These are phyloP conservation scores for Trachelus troglodyta DNA, from an alignment of 2,888 invertebrate species.

Conservation along the genomic window DNA sequence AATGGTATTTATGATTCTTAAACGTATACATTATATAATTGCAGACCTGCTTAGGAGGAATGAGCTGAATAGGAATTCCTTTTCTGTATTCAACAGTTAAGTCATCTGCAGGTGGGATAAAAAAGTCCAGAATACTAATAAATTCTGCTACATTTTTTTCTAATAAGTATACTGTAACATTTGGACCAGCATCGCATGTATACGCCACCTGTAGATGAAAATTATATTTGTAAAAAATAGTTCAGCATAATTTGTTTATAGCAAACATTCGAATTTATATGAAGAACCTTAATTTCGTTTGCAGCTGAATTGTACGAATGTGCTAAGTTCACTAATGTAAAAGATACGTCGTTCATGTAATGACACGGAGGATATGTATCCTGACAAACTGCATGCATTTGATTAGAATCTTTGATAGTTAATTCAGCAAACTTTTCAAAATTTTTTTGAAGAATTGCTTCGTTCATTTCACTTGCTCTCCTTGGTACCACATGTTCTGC, in stretches of 20 bases:
- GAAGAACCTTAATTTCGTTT: slow-evolving; percentile 72
- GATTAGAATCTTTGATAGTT: slow-evolving; percentile 98
- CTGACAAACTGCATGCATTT: slow-evolving; percentile 92
- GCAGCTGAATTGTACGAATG: slow-evolving; percentile 83
- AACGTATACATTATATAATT: slow-evolving; percentile 31
- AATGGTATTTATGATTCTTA: slow-evolving; percentile 16
- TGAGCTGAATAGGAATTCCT: slow-evolving; percentile 68
- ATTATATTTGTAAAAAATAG: slow-evolving; percentile 2
- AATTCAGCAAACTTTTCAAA: slow-evolving; percentile 90
- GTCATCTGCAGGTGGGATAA: slow-evolving; percentile 74
- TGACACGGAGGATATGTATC: slow-evolving; percentile 95
- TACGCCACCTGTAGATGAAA: slow-evolving; percentile 79
- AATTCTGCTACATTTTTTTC: slow-evolving; percentile 80
- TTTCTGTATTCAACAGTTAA: slow-evolving; percentile 68
- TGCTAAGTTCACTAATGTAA: slow-evolving; percentile 81
- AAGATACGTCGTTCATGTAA: slow-evolving; percentile 92
- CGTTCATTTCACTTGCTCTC: slow-evolving; percentile 73
- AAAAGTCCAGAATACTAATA: slow-evolving; percentile 75
- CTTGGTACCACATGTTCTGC: slow-evolving; percentile 79
- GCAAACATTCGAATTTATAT: not conserved
- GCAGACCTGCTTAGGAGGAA: slow-evolving; percentile 54
- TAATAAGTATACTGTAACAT: slow-evolving; percentile 89
- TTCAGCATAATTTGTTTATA: not conserved
- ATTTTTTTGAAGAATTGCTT: slow-evolving; percentile 77
- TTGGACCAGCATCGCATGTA: slow-evolving; percentile 98